These are phyloP conservation scores for Mionectes olivaceus DNA, from an alignment of 2,797 vertebrate genomes.

Conservation along the genomic window DNA sequence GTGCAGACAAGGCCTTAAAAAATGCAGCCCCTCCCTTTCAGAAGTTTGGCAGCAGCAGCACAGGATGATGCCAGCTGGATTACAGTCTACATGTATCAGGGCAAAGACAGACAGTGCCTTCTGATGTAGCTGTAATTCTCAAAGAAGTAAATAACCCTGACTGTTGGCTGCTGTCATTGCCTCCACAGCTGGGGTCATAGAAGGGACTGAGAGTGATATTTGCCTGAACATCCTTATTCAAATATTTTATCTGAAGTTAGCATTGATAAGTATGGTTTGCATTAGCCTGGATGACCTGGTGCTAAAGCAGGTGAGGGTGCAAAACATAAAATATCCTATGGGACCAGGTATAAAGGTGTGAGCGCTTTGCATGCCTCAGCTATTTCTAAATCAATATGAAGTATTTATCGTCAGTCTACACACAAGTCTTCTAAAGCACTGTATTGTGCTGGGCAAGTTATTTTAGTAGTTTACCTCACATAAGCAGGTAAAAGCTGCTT, in stretches of 20 bases:
- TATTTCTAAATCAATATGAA: neutral
- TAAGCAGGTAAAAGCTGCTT: neutral
- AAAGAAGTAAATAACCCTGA: neutral
- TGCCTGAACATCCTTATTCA: neutral
- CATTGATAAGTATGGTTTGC: neutral
- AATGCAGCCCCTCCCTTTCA: constrained; percentile 24
- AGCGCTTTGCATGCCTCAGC: neutral
- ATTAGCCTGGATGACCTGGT: neutral
- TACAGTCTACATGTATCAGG: neutral
- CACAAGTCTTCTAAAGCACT: neutral
- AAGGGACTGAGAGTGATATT: neutral
- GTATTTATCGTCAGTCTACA: neutral
- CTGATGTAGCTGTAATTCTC: neutral
- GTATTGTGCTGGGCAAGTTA: neutral
- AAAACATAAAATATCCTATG: neutral
- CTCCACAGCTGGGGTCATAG: neutral
- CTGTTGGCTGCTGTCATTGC: neutral
- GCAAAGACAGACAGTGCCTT: constrained; percentile 28
- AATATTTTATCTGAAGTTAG: neutral
- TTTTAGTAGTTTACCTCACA: neutral
- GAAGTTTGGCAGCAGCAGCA: constrained; percentile 21
- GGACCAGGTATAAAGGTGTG: neutral
- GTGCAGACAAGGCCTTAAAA: constrained; percentile 42
- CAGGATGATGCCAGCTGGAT: constrained; percentile 38
- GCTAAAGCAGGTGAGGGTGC: neutral